Evolutionary conservation across 2,888 invertebrate genomes (phyloP), one percentile per base, ranked within the genome.

Genomic region (Hyles lineata): DNA sequence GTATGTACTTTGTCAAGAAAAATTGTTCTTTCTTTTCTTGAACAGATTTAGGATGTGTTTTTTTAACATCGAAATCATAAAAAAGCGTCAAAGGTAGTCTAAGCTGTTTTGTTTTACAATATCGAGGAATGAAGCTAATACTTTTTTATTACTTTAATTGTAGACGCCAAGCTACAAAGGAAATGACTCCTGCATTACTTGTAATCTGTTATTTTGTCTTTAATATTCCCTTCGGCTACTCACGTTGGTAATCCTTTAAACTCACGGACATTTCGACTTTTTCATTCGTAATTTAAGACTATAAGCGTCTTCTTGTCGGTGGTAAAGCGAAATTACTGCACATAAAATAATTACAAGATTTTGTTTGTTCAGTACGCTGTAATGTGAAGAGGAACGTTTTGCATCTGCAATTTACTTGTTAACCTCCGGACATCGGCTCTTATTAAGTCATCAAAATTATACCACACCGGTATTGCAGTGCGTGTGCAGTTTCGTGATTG

Each of bases 371-470:
- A 83, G 80, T 76, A 73, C 75, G 76, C 77, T 80, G 80, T 75
- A 74, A 78, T 75, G 80, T 77, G 82, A 79, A 74, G 72, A 78
- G 75, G 70, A 78, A 78, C 77, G 82, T 83, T 86, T 84, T 82
- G 80, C 81, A 82, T 81, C 77, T 84, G 82, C 82, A 89, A 91
- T 91, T 89, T 89, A 85, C 88, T 86, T 84, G 86, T 90, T 89
- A 85, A 83, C 81, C 79, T 82, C 76, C 81, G 82, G 82, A 87
- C 88, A 85, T 83, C 76, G 82, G 79, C 70, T 84, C 87, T 86
- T 90, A 90, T 90, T 90, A 91, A 90, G 89, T 84, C 87, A 90
- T 90, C 90, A 90, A 85, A 87, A 86, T 83, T 83, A 83, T 87
- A 85, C 86, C 84, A 79, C 83, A 81, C 82, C 76, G 77, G 77